phyloP scores from a whole-genome alignment of 2,797 vertebrate genomes.

The Prunella strophiata region DNA sequence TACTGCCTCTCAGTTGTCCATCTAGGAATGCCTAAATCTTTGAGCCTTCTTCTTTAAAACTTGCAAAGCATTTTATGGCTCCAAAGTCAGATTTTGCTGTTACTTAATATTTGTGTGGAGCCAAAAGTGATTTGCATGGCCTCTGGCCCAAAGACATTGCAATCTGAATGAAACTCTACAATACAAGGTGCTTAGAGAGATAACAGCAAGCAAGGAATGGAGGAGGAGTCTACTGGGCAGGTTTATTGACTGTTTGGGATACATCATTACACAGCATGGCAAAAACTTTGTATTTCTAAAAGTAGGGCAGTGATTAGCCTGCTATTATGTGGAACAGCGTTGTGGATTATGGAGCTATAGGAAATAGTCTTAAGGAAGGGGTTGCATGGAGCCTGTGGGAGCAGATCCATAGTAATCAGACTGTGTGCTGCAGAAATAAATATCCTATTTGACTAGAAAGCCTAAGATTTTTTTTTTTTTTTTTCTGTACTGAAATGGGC shows the following conservation, averaged over 20 bases:
- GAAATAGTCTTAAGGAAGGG: slow-evolving; percentile 40
- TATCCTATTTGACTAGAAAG: slow-evolving; percentile 26
- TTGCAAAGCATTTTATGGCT: background rate
- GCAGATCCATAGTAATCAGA: slow-evolving; percentile 26
- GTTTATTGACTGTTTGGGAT: slow-evolving; percentile 21
- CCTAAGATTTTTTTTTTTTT: background rate
- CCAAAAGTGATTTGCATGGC: background rate
- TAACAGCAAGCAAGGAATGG: background rate
- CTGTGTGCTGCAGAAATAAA: slow-evolving; percentile 26
- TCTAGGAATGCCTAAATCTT: background rate
- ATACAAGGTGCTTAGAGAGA: slow-evolving; percentile 16
- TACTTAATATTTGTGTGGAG: background rate
- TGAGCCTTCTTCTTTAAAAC: background rate
- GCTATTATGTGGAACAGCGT: background rate
- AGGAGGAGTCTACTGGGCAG: background rate
- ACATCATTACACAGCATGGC: background rate
- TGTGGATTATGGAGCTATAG: slow-evolving; percentile 49
- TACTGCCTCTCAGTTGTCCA: background rate
- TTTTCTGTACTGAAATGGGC: background rate
- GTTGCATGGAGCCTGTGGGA: slow-evolving; percentile 23
- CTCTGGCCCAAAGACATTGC: background rate
- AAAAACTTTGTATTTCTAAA: slow-evolving; percentile 15
- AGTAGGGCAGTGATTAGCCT: slow-evolving; percentile 56
- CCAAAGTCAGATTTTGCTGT: background rate
- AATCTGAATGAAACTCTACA: background rate